These are phyloP conservation scores for Stegophylla sp. DNA, from an alignment of 2,888 invertebrate species.

Conservation along the genomic window DNA sequence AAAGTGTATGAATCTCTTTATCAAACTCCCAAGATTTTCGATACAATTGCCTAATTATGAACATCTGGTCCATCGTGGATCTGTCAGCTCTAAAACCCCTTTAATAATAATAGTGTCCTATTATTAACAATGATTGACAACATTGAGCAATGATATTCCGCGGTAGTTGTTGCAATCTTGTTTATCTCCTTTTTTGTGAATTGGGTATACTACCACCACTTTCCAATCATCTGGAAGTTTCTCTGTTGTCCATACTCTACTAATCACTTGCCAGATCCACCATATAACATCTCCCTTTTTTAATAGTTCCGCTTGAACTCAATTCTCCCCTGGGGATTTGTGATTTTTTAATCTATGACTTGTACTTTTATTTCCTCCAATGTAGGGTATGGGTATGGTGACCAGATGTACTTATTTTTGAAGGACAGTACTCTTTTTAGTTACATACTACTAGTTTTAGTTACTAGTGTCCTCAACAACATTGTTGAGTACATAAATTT, in stretches of 20 bases:
- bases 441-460: too few relatives aligned
- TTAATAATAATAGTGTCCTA: too few relatives aligned
- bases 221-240: constrained; percentile 20
- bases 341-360: constrained; percentile 19
- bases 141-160: constrained; percentile 27
- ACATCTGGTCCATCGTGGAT: too few relatives aligned
- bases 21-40: not conserved
- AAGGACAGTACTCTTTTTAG: too few relatives aligned
- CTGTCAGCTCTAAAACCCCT: too few relatives aligned
- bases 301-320: constrained; percentile 17
- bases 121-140: too few relatives aligned
- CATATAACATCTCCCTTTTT: not conserved
- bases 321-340: constrained; percentile 18
- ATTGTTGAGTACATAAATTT: too few relatives aligned
- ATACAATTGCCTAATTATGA: too few relatives aligned
- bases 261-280: constrained; percentile 22
- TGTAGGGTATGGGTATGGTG: not conserved
- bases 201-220: not conserved
- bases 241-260: constrained; percentile 18
- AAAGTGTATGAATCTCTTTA: too few relatives aligned
- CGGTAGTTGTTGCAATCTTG: not conserved
- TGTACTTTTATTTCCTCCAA: constrained; percentile 16
- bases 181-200: not conserved
- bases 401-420: too few relatives aligned
- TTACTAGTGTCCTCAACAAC: too few relatives aligned